A percentile compares a stretch with the other conserved stretches of the same genome.
Evolutionary conservation across 2,113 vertebrate species (phyloP).

Genomic region (Rhinogobius similis): DNA sequence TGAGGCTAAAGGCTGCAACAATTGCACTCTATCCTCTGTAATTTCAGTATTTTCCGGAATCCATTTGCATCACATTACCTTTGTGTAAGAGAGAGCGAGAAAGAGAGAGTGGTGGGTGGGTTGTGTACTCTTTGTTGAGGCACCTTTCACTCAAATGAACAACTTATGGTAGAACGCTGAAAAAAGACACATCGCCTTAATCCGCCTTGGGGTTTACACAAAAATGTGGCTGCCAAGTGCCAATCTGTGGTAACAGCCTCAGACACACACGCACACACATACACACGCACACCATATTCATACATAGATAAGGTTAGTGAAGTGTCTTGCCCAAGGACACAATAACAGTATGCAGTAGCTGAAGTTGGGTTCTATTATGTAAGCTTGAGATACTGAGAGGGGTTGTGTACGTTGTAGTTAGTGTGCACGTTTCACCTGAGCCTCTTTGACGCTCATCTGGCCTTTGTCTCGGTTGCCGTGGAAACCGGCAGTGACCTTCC

Average conservation of each 20-base stretch:
- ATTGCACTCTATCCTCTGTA: conserved; percentile 34
- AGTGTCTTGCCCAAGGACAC: too few species aligned
- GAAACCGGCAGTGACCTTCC: conserved; percentile 86
- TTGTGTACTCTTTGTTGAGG: conserved; percentile 6
- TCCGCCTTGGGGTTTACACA: not conserved
- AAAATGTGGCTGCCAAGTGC: not conserved
- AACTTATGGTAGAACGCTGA: not conserved
- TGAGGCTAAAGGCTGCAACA: conserved; percentile 17
- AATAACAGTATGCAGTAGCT: not conserved
- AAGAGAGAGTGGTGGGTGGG: too few species aligned
- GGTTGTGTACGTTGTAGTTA: not conserved
- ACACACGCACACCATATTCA: too few species aligned
- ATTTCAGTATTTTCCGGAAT: conserved; percentile 55
- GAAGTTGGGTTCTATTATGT: not conserved
- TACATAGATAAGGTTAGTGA: too few species aligned
- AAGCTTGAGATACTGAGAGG: too few species aligned
- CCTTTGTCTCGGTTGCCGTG: conserved; percentile 87
- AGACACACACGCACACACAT: too few species aligned
- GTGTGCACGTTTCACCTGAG: conserved; percentile 79
- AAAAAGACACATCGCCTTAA: too few species aligned
- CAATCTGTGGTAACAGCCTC: not conserved
- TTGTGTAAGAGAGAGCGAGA: not conserved
- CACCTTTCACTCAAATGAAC: not conserved
- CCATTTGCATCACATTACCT: conserved; percentile 55
- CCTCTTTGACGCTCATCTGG: conserved; percentile 87